phyloP scores from a whole-genome alignment of 2,113 vertebrate species.

The Grus americana region DNA sequence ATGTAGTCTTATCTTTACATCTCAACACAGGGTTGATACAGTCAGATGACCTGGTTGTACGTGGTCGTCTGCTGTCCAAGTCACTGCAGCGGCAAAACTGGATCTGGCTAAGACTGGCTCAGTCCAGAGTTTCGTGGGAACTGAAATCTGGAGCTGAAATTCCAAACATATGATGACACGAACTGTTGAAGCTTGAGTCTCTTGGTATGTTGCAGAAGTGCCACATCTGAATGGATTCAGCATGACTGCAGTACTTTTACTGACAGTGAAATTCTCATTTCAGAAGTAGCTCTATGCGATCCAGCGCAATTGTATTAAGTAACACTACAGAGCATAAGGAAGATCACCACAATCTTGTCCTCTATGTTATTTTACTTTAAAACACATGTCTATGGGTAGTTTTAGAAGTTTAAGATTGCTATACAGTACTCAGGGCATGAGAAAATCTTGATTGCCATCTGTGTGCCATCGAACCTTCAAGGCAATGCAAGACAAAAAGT shows the following conservation, averaged over 20 bases:
- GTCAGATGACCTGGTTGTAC: fast-evolving
- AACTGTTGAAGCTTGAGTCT: neutral
- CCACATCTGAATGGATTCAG: neutral
- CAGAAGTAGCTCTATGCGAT: neutral
- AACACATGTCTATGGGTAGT: neutral
- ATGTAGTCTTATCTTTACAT: neutral
- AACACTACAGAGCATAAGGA: neutral
- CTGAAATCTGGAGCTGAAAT: neutral
- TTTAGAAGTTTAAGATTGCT: neutral
- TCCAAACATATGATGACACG: neutral
- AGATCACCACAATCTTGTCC: neutral
- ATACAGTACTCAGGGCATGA: neutral
- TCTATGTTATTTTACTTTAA: neutral
- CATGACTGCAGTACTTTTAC: neutral
- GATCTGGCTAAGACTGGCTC: neutral
- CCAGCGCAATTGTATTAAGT: neutral
- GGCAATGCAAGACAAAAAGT: neutral
- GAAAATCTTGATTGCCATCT: neutral
- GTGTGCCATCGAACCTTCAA: neutral
- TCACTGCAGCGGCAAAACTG: neutral
- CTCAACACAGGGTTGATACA: neutral
- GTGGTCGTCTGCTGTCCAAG: neutral
- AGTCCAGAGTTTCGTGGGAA: neutral
- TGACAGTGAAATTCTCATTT: neutral
- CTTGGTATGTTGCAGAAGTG: neutral